Conservation (phyloP, 37 sponge, comb jelly and placozoan genomes). For the Cliona cf. orientalis region DNA sequence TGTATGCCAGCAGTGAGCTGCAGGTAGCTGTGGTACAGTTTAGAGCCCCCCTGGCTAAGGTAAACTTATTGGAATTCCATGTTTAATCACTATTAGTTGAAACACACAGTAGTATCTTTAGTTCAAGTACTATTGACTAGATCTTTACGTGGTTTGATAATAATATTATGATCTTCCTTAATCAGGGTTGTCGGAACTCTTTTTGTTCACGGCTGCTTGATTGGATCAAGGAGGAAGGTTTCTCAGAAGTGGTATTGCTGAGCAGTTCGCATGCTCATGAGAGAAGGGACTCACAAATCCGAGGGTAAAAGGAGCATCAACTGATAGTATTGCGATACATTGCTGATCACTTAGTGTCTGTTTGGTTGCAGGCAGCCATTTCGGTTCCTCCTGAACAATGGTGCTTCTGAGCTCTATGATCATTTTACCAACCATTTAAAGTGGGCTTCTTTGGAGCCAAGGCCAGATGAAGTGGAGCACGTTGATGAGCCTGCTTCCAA, state of each 20-base stretch:
- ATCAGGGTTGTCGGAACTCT: constrained; percentile 17
- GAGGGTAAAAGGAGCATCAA: constrained; percentile 25
- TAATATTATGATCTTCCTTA: background rate
- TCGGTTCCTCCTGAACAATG: constrained; percentile 34
- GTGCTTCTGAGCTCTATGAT: constrained; percentile 3
- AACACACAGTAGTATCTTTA: background rate
- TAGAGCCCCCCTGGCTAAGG: constrained; percentile 75
- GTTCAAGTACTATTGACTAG: background rate
- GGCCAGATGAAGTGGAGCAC: background rate
- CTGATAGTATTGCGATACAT: background rate
- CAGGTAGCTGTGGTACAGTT: constrained; percentile 53
- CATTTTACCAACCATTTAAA: constrained; percentile 28
- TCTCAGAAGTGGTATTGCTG: constrained; percentile 37
- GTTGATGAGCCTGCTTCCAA: too few species aligned
- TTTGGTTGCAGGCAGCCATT: constrained; percentile 8
- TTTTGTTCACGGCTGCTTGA: constrained; percentile 41
- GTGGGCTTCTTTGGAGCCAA: constrained; percentile 56
- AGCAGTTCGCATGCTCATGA: constrained; percentile 61
- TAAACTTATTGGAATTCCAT: constrained; percentile 2
- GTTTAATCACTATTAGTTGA: background rate
- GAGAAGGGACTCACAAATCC: constrained; percentile 60
- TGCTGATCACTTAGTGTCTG: background rate
- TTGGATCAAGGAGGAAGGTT: constrained; percentile 33
- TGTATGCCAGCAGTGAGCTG: constrained; percentile 28
- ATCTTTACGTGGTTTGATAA: background rate